Base-by-base conservation (phyloP, 2,888 invertebrate species). In the Parasteatoda lunata region DNA sequence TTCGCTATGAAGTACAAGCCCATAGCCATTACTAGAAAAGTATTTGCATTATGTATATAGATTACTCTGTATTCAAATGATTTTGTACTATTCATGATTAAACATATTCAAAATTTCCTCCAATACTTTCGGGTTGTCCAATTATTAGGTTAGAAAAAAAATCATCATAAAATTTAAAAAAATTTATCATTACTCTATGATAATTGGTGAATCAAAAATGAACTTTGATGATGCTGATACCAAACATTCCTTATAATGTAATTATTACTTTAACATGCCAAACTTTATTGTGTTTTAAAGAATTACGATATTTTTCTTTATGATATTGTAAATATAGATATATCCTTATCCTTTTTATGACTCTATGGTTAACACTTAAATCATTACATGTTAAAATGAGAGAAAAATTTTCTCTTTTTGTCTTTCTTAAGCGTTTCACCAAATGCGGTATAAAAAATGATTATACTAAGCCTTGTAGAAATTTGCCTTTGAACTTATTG, bases 1-100 rank as follows among this genome's bases (percentile, higher is more conserved):
- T 64, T 71, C 66, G 65, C 80, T 65, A 73, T 65, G 52, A 52
- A 80, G 72, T 80, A 69, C 78, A 84, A 84, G 77, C 84, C 84
- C 77, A 84, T 77, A 77, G 59, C 59, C 59, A 59, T 59, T 13
- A 59, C n/a, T 59, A 59, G 59, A 59, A 4, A 13, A 30, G 9
- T 59, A 13, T 9, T 59, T 59, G 59, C 8, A 59, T 59, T n/a
- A n/a, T 76, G 76, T 76, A 76, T 66, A 76, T 76, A 76, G 15
- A 76, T 76, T 76, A 49, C 49, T 49, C 66, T 6, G 15, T 65
- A 66, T 48, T 76, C 48, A 64, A 30, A 76, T 76, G 49, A 66
- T 3, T 48, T 47, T 66, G 66, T 76, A 76, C 30, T 66, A 3
- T 73, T 59, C 30, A 30, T 30, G 8, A 59, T 9, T 13, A 59